Evolutionary conservation across 2,797 vertebrate genomes (phyloP), one percentile per base, ranked within the genome.

Genomic region (Tragelaphus oryx): DNA sequence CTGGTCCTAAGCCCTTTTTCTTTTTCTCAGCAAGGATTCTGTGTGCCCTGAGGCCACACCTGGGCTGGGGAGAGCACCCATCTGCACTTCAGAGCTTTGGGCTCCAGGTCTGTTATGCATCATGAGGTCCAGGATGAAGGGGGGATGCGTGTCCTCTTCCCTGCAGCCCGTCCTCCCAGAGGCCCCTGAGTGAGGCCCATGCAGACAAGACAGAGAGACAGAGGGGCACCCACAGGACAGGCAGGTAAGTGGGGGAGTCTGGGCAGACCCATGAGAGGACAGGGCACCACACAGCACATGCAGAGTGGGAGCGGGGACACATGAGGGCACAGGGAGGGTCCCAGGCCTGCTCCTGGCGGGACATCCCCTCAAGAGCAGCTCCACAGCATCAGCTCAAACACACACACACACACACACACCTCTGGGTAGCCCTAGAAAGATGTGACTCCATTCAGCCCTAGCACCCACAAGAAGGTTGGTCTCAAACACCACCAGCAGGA

Each of bases 141-240:
- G 14, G 50, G 60, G 26, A 2, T 6, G 52, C 0, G 10, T 13
- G 30, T 3, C 59, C 3, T 4, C 1, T 26, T n/a, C 50, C 26
- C 7, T 17, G 17, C 0, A 4, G 26, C 26, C 6, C 20, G 75
- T 54, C 41, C 50, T 87, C 52, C 60, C 33, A 7, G 74, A 26
- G n/a, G 12, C 14, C 33, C 30, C 46, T 10, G 3, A 9, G 14
- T 3, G 55, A 30, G 12, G 30, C 60, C 12, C 3, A 10, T 22
- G 48, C 75, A 46, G 50, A 30, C 41, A 22, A 78, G 71, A 79
- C 13, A 30, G 2, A 46, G 78, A 22, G 24, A 78, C 74, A 76
- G 17, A 24, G 26, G 3, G n/a, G 37, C 24, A 26, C 10, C 24
- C 55, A 6, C 1, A 6, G 65, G 57, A 9, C 54, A 41, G 24